Base-by-base conservation (phyloP, 2,888 invertebrate species). In the Linnaemya tessellans region DNA sequence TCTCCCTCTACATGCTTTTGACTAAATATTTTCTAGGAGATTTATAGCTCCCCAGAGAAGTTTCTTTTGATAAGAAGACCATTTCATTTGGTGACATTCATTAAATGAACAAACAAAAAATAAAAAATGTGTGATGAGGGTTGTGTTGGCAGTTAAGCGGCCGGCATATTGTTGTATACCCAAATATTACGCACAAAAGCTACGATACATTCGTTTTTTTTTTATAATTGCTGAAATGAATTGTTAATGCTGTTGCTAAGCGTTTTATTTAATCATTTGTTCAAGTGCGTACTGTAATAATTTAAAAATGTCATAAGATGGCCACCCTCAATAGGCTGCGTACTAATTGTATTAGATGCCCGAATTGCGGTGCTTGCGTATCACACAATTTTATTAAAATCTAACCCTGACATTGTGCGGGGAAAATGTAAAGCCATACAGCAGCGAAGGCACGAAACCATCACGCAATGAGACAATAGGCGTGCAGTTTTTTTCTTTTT, bases 31-130 rank as follows among this genome's bases (percentile, higher is more conserved):
- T 71, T 46, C 54, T 56, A 75, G 60, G 41, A 58, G 74, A 84
- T 84, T 84, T 84, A 84, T 79, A 41, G 79, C 79, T 79, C 83
- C 83, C 83, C 74, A 79, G 68, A 74, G 73, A 22, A 79, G 73
- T 79, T 84, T 68, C 25, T 54, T 68, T 22, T 46, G 67, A 83
- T 77, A 83, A 77, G 70, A 83, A 77, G 70, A 20, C n/a, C n/a
- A 43, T 43, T 70, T 70, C 18, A 54, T 71, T 60, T 71, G 7
- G 30, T 71, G 41, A 41, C 41, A 41, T 11, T 41, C 11, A 41
- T 41, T 41, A 41, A 41, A 30, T 30, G 30, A 30, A n/a, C n/a
- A n/a, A n/a, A 38, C 38, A 38, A 38, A 10, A 38, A 38, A 38
- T 38, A 73, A 73, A 54, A 41, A 64, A 41, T 51, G 49, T 64